Conservation (phyloP, 2,113 vertebrate species). For the Catagonus wagneri region DNA sequence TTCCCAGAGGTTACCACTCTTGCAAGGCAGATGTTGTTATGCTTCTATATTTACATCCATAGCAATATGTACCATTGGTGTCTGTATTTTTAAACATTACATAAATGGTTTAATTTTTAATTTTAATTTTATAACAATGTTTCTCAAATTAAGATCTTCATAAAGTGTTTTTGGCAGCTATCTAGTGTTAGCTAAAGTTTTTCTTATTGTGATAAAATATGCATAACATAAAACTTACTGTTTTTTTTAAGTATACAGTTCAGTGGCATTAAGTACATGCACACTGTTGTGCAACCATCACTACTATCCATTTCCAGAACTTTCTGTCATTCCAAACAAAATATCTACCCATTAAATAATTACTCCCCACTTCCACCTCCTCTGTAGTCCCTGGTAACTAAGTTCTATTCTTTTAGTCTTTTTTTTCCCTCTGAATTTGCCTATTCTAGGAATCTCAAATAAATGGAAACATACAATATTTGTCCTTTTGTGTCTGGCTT, state of each 20-base stretch:
- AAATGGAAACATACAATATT: background rate
- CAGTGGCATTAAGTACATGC: background rate
- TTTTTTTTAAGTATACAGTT: background rate
- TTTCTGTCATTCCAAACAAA: background rate
- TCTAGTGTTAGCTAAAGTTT: background rate
- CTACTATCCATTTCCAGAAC: background rate
- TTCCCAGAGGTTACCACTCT: background rate
- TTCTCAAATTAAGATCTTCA: background rate
- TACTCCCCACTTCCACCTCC: background rate
- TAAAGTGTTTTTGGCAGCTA: background rate
- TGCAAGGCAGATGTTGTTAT: background rate
- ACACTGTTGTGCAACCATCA: background rate
- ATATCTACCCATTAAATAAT: background rate
- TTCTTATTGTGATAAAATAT: background rate
- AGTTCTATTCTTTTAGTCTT: background rate
- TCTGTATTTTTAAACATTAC: conserved; percentile 9
- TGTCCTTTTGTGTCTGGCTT: background rate
- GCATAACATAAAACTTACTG: background rate
- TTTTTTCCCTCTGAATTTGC: background rate
- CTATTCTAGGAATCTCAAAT: background rate
- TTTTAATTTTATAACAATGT: background rate
- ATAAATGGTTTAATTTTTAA: background rate
- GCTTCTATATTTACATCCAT: background rate
- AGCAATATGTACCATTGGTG: background rate
- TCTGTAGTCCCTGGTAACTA: background rate